Conservation (phyloP, 2,113 vertebrate genomes). For the Genyomyrus donnyi region DNA sequence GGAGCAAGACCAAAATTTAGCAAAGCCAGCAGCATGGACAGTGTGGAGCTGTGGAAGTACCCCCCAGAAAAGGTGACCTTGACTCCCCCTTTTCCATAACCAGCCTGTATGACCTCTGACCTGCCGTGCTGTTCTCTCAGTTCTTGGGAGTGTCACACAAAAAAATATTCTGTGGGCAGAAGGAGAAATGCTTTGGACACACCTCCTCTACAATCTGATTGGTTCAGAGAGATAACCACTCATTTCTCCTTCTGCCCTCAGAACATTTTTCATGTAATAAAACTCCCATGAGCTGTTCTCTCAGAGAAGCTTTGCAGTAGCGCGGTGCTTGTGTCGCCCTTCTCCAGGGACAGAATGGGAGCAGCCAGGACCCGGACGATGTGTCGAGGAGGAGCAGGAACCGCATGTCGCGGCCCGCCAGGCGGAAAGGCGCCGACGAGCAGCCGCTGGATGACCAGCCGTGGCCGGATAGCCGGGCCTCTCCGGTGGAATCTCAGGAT, state of each 20-base stretch:
- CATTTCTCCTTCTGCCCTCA: no score
- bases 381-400: constrained; percentile 63
- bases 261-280: no score
- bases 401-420: constrained; percentile 54
- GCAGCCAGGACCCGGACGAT: constrained; percentile 65
- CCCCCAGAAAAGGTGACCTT: constrained; percentile 74
- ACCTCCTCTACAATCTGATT: no score
- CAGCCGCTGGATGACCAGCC: constrained; percentile 57
- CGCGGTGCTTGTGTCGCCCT: background rate
- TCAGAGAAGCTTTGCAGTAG: background rate
- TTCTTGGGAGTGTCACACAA: no score
- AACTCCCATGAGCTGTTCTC: no score
- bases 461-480: constrained; percentile 48
- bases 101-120: background rate
- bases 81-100: background rate
- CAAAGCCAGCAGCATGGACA: constrained; percentile 78
- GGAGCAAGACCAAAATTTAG: constrained; percentile 86
- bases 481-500: constrained; percentile 67
- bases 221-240: no score
- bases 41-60: constrained; percentile 78
- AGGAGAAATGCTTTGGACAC: no score
- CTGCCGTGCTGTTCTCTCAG: no score
- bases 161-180: no score
- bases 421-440: constrained; percentile 67
- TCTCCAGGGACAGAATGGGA: constrained; percentile 67